phyloP scores from a whole-genome alignment of 2,797 vertebrate genomes.

The Eospalax fontanierii region DNA sequence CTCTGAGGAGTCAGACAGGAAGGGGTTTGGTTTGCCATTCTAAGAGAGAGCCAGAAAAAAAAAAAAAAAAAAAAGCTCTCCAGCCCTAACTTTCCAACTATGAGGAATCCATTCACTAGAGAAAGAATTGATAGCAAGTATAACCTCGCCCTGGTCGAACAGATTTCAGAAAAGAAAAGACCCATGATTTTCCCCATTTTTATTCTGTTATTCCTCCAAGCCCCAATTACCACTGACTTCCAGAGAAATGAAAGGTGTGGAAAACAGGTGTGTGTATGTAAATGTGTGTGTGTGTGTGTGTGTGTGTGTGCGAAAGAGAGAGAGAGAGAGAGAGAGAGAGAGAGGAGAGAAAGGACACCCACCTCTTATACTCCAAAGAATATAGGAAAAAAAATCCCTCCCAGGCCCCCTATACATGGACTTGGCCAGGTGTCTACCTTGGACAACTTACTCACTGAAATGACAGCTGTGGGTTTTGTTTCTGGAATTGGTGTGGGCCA shows the following conservation, averaged over 20 bases:
- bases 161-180: background rate
- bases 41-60: background rate
- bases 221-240: background rate
- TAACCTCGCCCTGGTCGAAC: background rate
- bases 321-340: too few species aligned
- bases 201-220: background rate
- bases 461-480: background rate
- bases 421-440: background rate
- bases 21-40: conserved; percentile 74
- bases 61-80: background rate
- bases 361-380: background rate
- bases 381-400: background rate
- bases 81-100: background rate
- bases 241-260: background rate
- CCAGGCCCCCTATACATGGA: background rate
- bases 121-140: background rate
- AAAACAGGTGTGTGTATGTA: background rate
- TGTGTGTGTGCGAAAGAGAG: background rate
- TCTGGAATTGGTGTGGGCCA: background rate
- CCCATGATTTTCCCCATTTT: background rate
- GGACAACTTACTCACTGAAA: background rate
- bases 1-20: conserved; percentile 38
- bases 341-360: too few species aligned
- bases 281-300: too few species aligned
- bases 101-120: background rate